Evolutionary conservation across 1,140 invertebrate species (phyloP).

Genomic region (Mactra quadrangularis): DNA sequence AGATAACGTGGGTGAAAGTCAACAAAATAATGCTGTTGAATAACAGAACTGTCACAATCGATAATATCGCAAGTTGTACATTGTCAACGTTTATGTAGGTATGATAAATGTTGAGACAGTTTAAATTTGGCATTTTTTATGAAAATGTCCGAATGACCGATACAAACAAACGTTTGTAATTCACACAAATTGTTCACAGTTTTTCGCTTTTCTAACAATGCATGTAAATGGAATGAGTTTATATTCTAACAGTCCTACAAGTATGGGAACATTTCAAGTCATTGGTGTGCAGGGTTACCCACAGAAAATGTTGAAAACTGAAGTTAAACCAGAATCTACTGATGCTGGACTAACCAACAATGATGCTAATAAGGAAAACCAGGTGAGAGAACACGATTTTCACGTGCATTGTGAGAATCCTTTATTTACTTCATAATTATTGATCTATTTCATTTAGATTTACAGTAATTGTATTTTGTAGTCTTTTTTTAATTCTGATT

Average conservation of each 20-base stretch:
- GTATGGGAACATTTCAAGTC: conserved; percentile 39
- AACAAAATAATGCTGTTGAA: conserved; percentile 18
- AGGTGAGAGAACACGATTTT: conserved; percentile 21
- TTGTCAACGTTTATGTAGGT: background rate
- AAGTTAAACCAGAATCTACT: background rate
- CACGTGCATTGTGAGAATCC: too few species aligned
- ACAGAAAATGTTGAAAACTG: conserved; percentile 29
- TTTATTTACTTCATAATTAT: too few species aligned
- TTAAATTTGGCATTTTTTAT: conserved; percentile 12
- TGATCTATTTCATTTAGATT: too few species aligned
- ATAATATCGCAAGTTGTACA: too few species aligned
- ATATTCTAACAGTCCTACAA: conserved; percentile 11
- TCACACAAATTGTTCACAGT: conserved; percentile 21
- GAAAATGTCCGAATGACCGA: conserved; percentile 12
- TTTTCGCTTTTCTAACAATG: conserved; percentile 38
- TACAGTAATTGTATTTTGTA: too few species aligned
- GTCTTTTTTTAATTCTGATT: too few species aligned
- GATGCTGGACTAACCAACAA: background rate
- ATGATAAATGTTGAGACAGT: conserved; percentile 4
- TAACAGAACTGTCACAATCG: too few species aligned
- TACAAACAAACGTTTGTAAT: conserved; percentile 32
- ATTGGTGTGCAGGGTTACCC: conserved; percentile 27
- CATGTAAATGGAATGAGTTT: conserved; percentile 48
- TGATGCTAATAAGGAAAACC: conserved; percentile 53
- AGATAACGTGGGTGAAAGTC: conserved; percentile 38